Evolutionary conservation across 2,888 invertebrate species (phyloP), one percentile per base, ranked within the genome.

Genomic region (Mesorhabditis sp.): DNA sequence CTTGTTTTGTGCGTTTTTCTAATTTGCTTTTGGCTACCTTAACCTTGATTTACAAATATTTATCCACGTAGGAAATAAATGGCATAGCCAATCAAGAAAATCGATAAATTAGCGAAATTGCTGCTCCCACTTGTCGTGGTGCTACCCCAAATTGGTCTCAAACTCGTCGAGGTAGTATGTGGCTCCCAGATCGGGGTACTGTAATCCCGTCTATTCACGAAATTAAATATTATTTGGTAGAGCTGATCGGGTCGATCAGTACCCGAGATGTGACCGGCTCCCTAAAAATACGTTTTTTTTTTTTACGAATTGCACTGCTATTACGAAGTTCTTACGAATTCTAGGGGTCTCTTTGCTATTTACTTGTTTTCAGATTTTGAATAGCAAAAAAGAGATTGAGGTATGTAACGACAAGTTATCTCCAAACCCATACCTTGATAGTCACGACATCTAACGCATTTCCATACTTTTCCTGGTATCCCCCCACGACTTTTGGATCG

Each of bases 191-290:
- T n/a, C 2, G 58, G 58, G 7, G 58, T 50, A 50, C 58, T 50
- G 58, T 50, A 50, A n/a, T 50, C 58, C 10, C n/a, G 68, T n/a
- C 43, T 66, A 61, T 67, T 68, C 42, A 83, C 61, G 65, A 79
- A 83, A 74, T 83, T 83, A 72, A 72, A 66, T 71, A 83, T 73
- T 74, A 83, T 72, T 70, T 83, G 82, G 58, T 43, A 83, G 77
- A 41, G 81, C 74, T 64, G 82, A 83, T 0, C 81, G n/a, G 83
- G 80, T 42, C 83, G 69, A 66, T 81, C 79, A 63, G 72, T 75
- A 82, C 4, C 58, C n/a, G 69, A 67, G 70, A 77, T 72, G 66
- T 80, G 80, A n/a, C 80, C 80, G 5, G 74, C 80, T 62, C 80
- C 75, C 74, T 74, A 63, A 15, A 74, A 50, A 44, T 10, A 50